Evolutionary conservation across 2,888 invertebrate genomes (phyloP).

Genomic region (Cetonia aurata): DNA sequence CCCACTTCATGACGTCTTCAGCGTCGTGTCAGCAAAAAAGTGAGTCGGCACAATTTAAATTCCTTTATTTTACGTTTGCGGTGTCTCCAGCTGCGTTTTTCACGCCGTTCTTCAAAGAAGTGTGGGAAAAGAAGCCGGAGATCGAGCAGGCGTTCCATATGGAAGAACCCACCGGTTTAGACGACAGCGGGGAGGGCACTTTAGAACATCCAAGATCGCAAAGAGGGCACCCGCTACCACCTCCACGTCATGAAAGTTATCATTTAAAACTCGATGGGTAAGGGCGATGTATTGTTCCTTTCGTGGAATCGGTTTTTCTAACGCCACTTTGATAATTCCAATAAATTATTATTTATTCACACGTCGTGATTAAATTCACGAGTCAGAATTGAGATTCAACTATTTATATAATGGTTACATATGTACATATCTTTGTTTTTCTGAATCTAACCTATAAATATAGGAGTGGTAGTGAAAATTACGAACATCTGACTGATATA

Average conservation of each 20-base stretch:
- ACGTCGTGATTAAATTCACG: no score
- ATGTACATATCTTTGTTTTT: background rate
- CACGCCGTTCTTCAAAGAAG: slow-evolving; percentile 95
- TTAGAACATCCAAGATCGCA: slow-evolving; percentile 78
- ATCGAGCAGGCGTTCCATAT: slow-evolving; percentile 93
- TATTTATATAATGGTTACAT: background rate
- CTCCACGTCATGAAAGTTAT: slow-evolving; percentile 84
- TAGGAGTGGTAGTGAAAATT: slow-evolving; percentile 75
- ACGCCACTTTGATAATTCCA: background rate
- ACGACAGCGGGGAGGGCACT: slow-evolving; percentile 79
- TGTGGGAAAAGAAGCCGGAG: slow-evolving; percentile 95
- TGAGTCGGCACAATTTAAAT: slow-evolving; percentile 63
- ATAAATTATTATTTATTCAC: no score
- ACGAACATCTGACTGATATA: slow-evolving; percentile 74
- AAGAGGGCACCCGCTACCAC: slow-evolving; percentile 70
- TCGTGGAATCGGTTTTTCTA: background rate
- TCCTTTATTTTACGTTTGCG: background rate
- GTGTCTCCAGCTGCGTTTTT: slow-evolving; percentile 85
- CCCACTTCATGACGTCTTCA: slow-evolving; percentile 93
- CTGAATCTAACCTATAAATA: slow-evolving; percentile 49
- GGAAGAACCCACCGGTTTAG: slow-evolving; percentile 75
- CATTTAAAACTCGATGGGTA: slow-evolving; percentile 76
- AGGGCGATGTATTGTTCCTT: slow-evolving; percentile 47
- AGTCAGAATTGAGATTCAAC: no score
- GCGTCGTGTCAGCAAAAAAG: slow-evolving; percentile 89